Evolutionary conservation across 2,888 invertebrate genomes (phyloP).

Genomic region (Nomada goodeniana): DNA sequence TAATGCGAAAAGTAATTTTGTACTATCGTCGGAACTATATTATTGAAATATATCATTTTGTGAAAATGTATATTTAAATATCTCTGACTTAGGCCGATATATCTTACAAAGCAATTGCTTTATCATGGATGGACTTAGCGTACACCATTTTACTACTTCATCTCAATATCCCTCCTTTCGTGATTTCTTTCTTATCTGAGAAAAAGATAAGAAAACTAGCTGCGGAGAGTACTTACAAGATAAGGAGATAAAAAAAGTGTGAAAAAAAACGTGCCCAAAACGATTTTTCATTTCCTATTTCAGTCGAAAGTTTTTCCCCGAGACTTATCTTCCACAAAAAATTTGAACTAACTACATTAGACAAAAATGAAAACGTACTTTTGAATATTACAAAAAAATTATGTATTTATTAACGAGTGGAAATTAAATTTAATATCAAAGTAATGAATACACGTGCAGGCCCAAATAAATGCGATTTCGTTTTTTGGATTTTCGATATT

Average conservation of each 20-base stretch:
- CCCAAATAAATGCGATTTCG: neutral
- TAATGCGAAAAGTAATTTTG: neutral
- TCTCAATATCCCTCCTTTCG: constrained; percentile 13
- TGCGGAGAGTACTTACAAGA: constrained; percentile 7
- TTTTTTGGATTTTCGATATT: neutral
- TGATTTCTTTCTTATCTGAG: constrained; percentile 18
- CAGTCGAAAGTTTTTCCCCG: neutral
- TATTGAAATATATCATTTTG: neutral
- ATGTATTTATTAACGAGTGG: neutral
- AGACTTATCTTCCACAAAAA: neutral
- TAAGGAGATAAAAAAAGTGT: constrained; percentile 21
- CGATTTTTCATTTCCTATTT: constrained; percentile 7
- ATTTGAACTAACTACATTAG: neutral
- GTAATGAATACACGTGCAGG: neutral
- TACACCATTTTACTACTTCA: constrained; percentile 34
- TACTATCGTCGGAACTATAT: neutral
- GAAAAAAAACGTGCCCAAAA: constrained; percentile 4
- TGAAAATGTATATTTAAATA: constrained; percentile 15
- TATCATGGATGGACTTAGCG: constrained; percentile 42
- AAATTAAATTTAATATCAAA: neutral
- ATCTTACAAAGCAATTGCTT: constrained; percentile 29
- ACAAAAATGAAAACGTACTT: neutral
- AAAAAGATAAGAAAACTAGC: constrained; percentile 40
- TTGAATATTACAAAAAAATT: neutral
- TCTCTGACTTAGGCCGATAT: constrained; percentile 8